A percentile compares a stretch with the other conserved stretches of the same genome.
Conservation (phyloP, 2,113 vertebrate genomes). For the Melanocharis versteri region DNA sequence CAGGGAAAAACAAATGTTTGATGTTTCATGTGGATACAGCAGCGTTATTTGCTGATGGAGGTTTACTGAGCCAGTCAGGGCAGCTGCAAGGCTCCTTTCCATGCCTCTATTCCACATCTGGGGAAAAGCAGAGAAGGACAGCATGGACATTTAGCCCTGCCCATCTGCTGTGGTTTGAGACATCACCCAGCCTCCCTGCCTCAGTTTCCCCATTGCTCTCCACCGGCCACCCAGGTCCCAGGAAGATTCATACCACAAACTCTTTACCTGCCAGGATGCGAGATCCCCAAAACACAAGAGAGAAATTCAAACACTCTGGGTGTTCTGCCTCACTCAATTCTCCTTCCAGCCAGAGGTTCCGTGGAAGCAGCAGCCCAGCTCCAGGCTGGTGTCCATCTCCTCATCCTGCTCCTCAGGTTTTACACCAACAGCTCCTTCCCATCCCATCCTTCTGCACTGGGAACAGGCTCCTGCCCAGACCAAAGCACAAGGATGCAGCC, state of each 20-base stretch:
- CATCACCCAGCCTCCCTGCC: not conserved
- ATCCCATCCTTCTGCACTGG: not conserved
- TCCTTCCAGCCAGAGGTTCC: not conserved
- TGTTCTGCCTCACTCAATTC: not conserved
- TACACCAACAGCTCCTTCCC: not conserved
- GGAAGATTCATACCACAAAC: not conserved
- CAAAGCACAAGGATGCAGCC: not conserved
- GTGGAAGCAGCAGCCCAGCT: not conserved
- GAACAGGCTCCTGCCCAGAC: not conserved
- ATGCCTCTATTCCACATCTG: not conserved
- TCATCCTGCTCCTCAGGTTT: not conserved
- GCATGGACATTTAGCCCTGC: rapidly evolving
- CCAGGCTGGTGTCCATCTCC: not conserved
- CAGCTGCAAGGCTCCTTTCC: not conserved
- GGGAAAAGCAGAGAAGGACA: not conserved
- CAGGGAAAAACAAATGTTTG: not conserved
- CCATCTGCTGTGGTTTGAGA: not conserved
- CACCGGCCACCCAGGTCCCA: rapidly evolving
- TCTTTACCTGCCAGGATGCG: not conserved
- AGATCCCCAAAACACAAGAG: not conserved
- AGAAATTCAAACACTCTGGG: rapidly evolving
- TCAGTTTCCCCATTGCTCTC: not conserved
- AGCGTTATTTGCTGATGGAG: not conserved
- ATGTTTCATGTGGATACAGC: not conserved
- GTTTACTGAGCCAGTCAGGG: not conserved